A percentile compares a stretch with the other conserved stretches of the same genome.
These are phyloP conservation scores for Nansenia antarctica DNA, from an alignment of 2,113 vertebrate species.

Conservation along the genomic window DNA sequence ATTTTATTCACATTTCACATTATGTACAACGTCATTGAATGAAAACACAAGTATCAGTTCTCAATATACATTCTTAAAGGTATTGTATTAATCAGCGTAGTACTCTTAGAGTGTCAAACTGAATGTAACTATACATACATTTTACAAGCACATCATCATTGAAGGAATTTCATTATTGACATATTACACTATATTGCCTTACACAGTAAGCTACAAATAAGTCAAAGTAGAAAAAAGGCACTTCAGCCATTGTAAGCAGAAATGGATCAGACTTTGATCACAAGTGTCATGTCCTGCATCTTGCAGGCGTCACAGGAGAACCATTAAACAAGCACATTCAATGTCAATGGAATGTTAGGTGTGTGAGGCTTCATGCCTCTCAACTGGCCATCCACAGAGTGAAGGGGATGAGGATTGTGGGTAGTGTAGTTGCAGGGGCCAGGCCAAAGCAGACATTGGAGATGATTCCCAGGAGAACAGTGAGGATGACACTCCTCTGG, in stretches of 20 bases:
- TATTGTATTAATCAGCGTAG: background rate
- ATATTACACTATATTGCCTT: slow-evolving; percentile 15
- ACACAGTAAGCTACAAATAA: slow-evolving; percentile 42
- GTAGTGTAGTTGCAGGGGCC: slow-evolving; percentile 82
- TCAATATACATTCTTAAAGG: background rate
- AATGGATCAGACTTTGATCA: background rate
- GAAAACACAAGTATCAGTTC: background rate
- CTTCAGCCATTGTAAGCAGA: background rate
- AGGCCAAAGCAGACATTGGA: slow-evolving; percentile 82
- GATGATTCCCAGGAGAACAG: slow-evolving; percentile 79
- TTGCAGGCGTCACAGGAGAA: background rate
- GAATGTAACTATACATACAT: background rate
- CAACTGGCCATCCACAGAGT: slow-evolving; percentile 92
- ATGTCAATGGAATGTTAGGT: background rate
- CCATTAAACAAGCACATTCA: background rate
- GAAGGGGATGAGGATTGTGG: slow-evolving; percentile 86
- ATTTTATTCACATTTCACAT: slow-evolving; percentile 1
- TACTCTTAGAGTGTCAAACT: background rate
- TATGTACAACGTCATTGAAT: background rate
- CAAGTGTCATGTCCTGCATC: background rate
- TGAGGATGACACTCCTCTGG: slow-evolving; percentile 84
- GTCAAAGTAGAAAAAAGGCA: background rate
- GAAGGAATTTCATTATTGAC: background rate
- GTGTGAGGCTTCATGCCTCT: slow-evolving; percentile 4
- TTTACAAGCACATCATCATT: background rate